Conservation (phyloP, 2,113 vertebrate genomes). For the Acrocephalus kingi region DNA sequence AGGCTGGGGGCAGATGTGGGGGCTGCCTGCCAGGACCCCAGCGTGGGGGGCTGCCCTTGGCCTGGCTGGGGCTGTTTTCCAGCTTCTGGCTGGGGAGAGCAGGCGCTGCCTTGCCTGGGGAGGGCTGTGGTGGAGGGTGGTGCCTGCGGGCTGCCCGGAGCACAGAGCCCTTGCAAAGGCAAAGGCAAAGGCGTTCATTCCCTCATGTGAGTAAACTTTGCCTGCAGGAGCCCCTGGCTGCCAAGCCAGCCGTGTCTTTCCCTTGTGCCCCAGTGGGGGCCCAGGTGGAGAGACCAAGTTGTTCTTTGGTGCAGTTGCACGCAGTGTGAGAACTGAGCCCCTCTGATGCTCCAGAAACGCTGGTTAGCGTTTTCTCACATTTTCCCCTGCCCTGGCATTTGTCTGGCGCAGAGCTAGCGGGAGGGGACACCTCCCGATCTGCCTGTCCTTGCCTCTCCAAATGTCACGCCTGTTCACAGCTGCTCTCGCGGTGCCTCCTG, state of each 20-base stretch:
- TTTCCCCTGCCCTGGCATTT: not conserved
- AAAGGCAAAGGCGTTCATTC: not conserved
- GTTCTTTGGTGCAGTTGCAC: not conserved
- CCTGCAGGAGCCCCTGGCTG: not conserved
- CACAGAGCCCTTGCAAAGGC: not conserved
- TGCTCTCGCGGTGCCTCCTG: not conserved
- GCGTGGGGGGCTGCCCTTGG: accelerated
- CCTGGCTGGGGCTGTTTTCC: not conserved
- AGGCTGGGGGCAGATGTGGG: not conserved
- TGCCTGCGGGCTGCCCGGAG: not conserved
- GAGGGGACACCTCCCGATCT: not conserved
- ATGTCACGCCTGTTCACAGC: not conserved
- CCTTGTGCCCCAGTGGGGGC: not conserved
- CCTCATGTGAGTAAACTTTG: accelerated
- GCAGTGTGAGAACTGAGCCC: accelerated
- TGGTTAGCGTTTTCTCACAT: not conserved
- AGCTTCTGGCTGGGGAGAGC: not conserved
- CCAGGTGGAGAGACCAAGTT: accelerated
- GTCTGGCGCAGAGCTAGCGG: accelerated
- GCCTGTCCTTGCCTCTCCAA: not conserved
- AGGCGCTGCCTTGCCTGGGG: accelerated
- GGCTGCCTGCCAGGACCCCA: accelerated
- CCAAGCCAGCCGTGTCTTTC: not conserved
- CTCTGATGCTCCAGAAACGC: accelerated
- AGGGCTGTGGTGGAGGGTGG: accelerated